Base-by-base conservation (phyloP, 2,113 vertebrate genomes). In the Sisor rabdophorus region DNA sequence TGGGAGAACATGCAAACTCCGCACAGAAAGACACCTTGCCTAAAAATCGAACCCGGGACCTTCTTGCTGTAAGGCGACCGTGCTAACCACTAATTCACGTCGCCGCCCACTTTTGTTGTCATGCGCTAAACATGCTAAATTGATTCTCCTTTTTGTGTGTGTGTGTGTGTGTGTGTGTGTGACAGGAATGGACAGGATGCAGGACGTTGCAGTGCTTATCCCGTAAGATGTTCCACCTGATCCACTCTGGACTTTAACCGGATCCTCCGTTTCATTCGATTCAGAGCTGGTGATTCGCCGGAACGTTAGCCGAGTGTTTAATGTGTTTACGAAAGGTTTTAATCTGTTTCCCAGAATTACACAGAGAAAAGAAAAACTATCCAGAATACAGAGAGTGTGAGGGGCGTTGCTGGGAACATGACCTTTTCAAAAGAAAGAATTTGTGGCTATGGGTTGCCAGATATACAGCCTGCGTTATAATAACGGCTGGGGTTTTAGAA, bases 161-260 rank as follows among this genome's bases (percentile, higher is more conserved):
- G n/a, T n/a, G n/a, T n/a, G n/a, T n/a, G n/a, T n/a, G n/a, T n/a
- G n/a, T n/a, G n/a, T n/a, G n/a, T 52, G 60, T 48, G 48, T 59
- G 82, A 15, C 17, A 89, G 89, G 48, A 16, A 90, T 92, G 92
- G 89, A 71, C 13, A 86, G 86, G 10, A 84, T 79, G 6, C 72
- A 82, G 48, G 88, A 93, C 2, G 86, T 77, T 89, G 91, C 89
- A 86, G 80, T 70, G 82, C 89, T 11, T 82, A 84, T 60, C 84
- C 85, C 30, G 91, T 92, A 86, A 84, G 77, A 50, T 58, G 24
- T 32, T 19, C 55, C 30, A 17, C 17, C 19, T 48, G 16, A 20
- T 47, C 40, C 2, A 12, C 30, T 12, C n/a, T 30, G 28, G 6
- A 63, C 20, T 12, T 0, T 20, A n/a, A 36, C 1, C 1, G 8